Conservation (phyloP, 2,888 invertebrate species). For the Graphium colonna region DNA sequence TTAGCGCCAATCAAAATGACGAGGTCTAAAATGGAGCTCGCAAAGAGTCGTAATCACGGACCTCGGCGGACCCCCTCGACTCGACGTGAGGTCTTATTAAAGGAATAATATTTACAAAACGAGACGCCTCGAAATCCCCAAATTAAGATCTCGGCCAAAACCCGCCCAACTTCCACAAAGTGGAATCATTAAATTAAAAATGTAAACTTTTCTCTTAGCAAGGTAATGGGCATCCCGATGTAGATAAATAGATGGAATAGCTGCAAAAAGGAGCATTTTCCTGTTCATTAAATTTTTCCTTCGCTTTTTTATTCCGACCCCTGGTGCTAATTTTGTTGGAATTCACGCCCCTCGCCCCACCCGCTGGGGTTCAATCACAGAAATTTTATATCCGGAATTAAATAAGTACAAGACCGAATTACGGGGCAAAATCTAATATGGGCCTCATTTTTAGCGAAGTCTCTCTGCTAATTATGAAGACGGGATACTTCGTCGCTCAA, state of each 20-base stretch:
- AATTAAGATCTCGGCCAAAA: constrained; percentile 80
- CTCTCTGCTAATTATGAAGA: constrained; percentile 65
- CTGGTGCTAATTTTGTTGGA: constrained; percentile 82
- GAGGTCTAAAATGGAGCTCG: constrained; percentile 78
- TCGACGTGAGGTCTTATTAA: constrained; percentile 80
- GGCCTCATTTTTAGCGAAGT: constrained; percentile 65
- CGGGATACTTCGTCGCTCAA: constrained; percentile 28
- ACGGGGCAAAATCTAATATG: constrained; percentile 72
- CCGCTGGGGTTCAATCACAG: constrained; percentile 80
- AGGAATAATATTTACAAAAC: constrained; percentile 81
- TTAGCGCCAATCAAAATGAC: constrained; percentile 81
- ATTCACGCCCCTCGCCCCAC: constrained; percentile 79
- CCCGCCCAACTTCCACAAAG: constrained; percentile 81
- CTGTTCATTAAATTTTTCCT: constrained; percentile 82
- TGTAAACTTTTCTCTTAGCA: constrained; percentile 81
- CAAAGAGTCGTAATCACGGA: constrained; percentile 79
- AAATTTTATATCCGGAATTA: constrained; percentile 81
- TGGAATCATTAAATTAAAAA: constrained; percentile 82
- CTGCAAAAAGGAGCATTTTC: constrained; percentile 81
- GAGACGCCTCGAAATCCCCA: constrained; percentile 81
- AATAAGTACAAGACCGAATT: constrained; percentile 78
- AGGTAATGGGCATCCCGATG: constrained; percentile 81
- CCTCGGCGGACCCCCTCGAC: constrained; percentile 75
- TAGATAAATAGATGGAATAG: constrained; percentile 81
- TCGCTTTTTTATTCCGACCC: constrained; percentile 80